A percentile compares a stretch with the other conserved stretches of the same genome.
phyloP scores from a whole-genome alignment of 2,888 invertebrate genomes.

The Thymelicus lineola region DNA sequence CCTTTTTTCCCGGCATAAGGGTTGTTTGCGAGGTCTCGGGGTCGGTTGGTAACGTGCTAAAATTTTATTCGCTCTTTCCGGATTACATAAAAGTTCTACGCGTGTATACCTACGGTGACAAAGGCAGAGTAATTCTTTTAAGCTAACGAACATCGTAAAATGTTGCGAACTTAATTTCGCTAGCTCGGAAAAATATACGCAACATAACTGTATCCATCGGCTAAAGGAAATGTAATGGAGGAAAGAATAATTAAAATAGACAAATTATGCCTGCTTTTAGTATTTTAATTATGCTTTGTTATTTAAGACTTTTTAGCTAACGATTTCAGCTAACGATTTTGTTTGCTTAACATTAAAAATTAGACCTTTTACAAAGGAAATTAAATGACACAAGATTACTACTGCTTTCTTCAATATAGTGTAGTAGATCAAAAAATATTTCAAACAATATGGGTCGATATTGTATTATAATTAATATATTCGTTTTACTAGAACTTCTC shows the following conservation, averaged over 20 bases:
- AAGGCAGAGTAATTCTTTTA: constrained; percentile 29
- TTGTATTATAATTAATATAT: no score
- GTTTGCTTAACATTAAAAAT: no score
- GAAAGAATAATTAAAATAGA: constrained; percentile 1
- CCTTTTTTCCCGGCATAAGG: constrained; percentile 75
- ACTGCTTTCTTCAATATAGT: no score
- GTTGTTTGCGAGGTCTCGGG: constrained; percentile 68
- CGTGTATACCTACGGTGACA: constrained; percentile 44
- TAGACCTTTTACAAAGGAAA: no score
- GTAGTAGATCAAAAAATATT: no score
- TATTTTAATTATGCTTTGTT: no score
- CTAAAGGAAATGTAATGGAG: constrained; percentile 1
- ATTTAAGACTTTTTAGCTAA: no score
- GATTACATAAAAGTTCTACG: constrained; percentile 74
- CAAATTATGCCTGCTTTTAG: background rate
- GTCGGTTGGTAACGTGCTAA: constrained; percentile 79
- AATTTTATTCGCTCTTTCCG: constrained; percentile 81
- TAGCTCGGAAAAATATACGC: constrained; percentile 3
- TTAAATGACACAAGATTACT: no score
- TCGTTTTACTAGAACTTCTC: no score
- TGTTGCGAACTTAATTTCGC: constrained; percentile 31
- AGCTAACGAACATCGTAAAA: constrained; percentile 29
- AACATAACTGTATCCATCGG: constrained; percentile 13
- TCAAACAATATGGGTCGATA: no score
- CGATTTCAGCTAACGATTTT: no score